These are phyloP conservation scores for Chlorodrepanis virens DNA, from an alignment of 2,113 vertebrate species.

Conservation along the genomic window DNA sequence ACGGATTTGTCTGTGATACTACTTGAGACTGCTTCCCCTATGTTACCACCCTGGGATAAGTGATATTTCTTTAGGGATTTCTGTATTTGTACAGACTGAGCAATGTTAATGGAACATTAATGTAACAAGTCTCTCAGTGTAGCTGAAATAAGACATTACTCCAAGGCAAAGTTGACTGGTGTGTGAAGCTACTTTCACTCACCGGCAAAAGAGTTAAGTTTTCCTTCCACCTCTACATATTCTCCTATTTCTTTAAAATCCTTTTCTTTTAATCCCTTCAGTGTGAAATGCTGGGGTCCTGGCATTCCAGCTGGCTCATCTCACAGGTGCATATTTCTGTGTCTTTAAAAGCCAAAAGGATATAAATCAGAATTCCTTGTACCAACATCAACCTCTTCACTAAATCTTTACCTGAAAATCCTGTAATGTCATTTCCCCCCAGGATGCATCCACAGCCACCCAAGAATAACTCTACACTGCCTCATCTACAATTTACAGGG, in stretches of 20 bases:
- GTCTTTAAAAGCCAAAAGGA: background rate
- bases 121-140: background rate
- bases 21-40: background rate
- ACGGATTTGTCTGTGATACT: background rate
- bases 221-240: background rate
- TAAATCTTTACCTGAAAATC: background rate
- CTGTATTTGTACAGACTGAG: conserved; percentile 21
- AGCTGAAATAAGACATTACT: background rate
- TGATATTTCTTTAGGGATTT: conserved; percentile 25
- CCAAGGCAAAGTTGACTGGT: background rate
- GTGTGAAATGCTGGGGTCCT: background rate
- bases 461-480: background rate
- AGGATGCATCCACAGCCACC: background rate
- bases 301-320: background rate
- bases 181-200: background rate
- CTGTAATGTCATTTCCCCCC: background rate
- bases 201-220: background rate
- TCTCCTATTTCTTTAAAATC: background rate
- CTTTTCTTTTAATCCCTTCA: background rate
- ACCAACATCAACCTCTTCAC: background rate
- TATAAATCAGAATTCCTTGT: background rate
- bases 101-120: background rate
- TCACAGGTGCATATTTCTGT: background rate
- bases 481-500: background rate
- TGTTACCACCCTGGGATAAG: background rate